Evolutionary conservation across 1,140 invertebrate genomes (phyloP).

Genomic region (Drosophila mojavensis): DNA sequence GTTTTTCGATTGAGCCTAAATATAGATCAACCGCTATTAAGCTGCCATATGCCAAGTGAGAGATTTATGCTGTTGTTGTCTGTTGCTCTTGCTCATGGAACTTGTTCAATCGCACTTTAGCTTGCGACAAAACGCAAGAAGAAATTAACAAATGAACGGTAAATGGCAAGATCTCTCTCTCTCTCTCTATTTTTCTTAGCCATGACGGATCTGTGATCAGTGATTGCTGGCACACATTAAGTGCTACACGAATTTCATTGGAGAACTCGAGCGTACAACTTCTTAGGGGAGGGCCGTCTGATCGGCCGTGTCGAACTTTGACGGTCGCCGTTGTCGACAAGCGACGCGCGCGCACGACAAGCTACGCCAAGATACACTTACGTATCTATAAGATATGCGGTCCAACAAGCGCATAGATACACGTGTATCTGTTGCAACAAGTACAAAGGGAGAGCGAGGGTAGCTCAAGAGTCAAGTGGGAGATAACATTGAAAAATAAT

Average conservation of each 20-base stretch:
- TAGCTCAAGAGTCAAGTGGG: neutral
- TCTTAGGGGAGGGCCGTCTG: slow-evolving; percentile 23
- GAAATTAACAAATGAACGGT: slow-evolving; percentile 19
- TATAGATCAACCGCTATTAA: slow-evolving; percentile 63
- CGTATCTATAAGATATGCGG: slow-evolving; percentile 25
- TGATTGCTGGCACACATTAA: slow-evolving; percentile 18
- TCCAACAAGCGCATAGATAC: slow-evolving; percentile 25
- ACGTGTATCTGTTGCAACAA: slow-evolving; percentile 13
- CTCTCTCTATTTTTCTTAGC: neutral
- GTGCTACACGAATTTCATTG: slow-evolving; percentile 41
- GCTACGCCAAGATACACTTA: slow-evolving; percentile 13
- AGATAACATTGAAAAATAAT: neutral
- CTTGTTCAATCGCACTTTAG: slow-evolving; percentile 37
- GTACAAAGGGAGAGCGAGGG: neutral
- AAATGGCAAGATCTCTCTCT: slow-evolving; percentile 20
- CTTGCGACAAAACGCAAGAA: slow-evolving; percentile 36
- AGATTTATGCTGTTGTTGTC: slow-evolving; percentile 51
- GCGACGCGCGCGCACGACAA: slow-evolving; percentile 21
- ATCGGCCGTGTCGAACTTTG: slow-evolving; percentile 49
- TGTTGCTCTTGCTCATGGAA: slow-evolving; percentile 7
- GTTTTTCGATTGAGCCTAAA: slow-evolving; percentile 46
- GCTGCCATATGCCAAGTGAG: slow-evolving; percentile 37
- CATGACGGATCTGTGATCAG: slow-evolving; percentile 9
- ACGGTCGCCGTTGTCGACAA: slow-evolving; percentile 38
- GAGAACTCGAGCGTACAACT: slow-evolving; percentile 21